phyloP scores from a whole-genome alignment of 2,113 vertebrate species.

The Grus americana region DNA sequence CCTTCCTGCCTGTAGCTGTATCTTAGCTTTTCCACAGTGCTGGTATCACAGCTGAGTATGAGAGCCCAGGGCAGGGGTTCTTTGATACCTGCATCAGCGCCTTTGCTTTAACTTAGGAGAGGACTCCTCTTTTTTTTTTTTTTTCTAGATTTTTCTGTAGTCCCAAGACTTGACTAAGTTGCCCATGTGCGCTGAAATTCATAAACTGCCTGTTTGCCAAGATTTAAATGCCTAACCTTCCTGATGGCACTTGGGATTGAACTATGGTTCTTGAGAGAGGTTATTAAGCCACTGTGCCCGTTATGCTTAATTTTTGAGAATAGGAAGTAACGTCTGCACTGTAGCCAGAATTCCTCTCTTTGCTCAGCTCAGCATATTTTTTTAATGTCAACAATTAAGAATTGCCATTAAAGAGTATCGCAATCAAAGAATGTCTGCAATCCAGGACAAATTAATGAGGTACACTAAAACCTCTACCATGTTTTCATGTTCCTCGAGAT shows the following conservation, averaged over 20 bases:
- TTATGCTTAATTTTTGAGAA: background rate
- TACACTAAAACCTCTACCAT: background rate
- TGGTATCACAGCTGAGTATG: background rate
- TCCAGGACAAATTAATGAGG: slow-evolving; percentile 56
- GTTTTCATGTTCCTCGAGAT: background rate
- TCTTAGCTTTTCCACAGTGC: fast-evolving
- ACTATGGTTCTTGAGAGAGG: slow-evolving; percentile 40
- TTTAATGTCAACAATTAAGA: slow-evolving; percentile 71
- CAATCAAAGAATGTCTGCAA: slow-evolving; percentile 48
- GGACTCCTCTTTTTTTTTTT: background rate
- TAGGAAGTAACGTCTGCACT: slow-evolving; percentile 3
- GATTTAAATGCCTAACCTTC: slow-evolving; percentile 70
- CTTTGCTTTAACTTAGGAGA: background rate
- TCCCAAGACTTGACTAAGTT: background rate
- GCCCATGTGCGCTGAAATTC: slow-evolving; percentile 18
- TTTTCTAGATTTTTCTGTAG: background rate
- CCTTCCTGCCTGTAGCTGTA: fast-evolving
- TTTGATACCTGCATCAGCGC: fast-evolving
- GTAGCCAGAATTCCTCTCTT: slow-evolving; percentile 22
- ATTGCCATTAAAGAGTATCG: slow-evolving; percentile 54
- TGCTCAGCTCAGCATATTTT: slow-evolving; percentile 64
- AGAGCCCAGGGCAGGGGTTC: background rate
- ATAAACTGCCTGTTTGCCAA: slow-evolving; percentile 28
- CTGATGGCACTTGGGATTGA: slow-evolving; percentile 55
- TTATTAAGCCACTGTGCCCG: slow-evolving; percentile 47